A percentile compares a stretch with the other conserved stretches of the same genome.
phyloP scores from a whole-genome alignment of 2,888 invertebrate genomes.

The Apeira syringaria region DNA sequence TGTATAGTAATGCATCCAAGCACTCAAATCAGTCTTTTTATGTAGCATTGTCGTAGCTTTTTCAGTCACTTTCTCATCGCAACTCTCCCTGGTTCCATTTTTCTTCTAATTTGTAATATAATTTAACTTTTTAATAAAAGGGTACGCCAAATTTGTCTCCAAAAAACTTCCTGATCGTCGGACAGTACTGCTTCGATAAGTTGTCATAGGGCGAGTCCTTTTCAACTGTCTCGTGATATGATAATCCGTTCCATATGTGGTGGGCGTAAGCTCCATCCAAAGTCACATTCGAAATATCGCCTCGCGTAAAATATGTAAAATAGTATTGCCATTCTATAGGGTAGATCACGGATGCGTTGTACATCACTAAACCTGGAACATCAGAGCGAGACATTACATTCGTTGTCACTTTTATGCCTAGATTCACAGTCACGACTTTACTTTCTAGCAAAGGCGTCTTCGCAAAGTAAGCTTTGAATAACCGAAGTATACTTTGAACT shows the following conservation, averaged over 20 bases:
- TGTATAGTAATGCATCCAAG: too few species aligned
- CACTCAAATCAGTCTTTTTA: too few species aligned
- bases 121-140: not conserved
- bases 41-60: too few species aligned
- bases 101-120: too few species aligned
- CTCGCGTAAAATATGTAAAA: not conserved
- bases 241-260: not conserved
- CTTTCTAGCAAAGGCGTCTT: too few species aligned
- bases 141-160: not conserved
- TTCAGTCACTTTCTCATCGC: too few species aligned
- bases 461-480: too few species aligned
- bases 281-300: not conserved
- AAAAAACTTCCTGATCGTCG: not conserved
- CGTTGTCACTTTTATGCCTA: too few species aligned
- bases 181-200: not conserved
- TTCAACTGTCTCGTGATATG: not conserved
- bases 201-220: slow-evolving; percentile 1
- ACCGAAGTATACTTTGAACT: too few species aligned
- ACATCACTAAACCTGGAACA: not conserved
- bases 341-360: not conserved
- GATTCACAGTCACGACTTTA: too few species aligned
- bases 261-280: not conserved
- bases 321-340: not conserved
- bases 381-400: too few species aligned
- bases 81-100: too few species aligned